Percentiles rank a stretch among this genome's conserved stretches.
phyloP scores from a whole-genome alignment of 2,797 vertebrate species.

The Delichon dasypus region DNA sequence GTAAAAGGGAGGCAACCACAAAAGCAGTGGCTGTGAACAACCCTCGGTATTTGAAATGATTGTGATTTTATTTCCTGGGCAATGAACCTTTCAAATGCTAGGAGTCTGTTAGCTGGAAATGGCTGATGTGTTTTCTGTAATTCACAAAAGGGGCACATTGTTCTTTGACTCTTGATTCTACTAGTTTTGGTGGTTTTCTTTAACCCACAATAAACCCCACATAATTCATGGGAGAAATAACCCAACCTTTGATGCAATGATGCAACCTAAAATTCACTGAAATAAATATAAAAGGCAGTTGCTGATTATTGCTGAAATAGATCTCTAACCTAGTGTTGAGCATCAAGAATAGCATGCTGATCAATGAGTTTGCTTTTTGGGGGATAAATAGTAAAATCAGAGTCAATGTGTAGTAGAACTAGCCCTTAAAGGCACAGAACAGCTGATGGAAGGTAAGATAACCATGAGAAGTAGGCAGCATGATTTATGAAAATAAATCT shows the following conservation, averaged over 20 bases:
- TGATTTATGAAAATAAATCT: slow-evolving; percentile 62
- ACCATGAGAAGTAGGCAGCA: slow-evolving; percentile 24
- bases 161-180: background rate
- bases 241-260: background rate
- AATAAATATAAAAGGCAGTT: background rate
- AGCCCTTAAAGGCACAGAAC: background rate
- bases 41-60: background rate
- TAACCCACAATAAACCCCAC: background rate
- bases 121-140: background rate
- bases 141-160: background rate
- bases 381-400: background rate
- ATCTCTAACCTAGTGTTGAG: background rate
- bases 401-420: background rate
- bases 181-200: background rate
- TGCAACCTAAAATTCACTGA: background rate
- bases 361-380: background rate
- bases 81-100: slow-evolving; percentile 20
- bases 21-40: background rate
- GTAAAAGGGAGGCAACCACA: background rate
- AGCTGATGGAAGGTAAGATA: background rate
- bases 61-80: slow-evolving; percentile 4
- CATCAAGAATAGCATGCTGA: background rate
- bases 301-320: background rate
- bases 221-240: background rate
- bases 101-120: background rate